A percentile compares a stretch with the other conserved stretches of the same genome.
These are phyloP conservation scores for Coreoperca whiteheadi DNA, from an alignment of 2,113 vertebrate genomes.

Conservation along the genomic window DNA sequence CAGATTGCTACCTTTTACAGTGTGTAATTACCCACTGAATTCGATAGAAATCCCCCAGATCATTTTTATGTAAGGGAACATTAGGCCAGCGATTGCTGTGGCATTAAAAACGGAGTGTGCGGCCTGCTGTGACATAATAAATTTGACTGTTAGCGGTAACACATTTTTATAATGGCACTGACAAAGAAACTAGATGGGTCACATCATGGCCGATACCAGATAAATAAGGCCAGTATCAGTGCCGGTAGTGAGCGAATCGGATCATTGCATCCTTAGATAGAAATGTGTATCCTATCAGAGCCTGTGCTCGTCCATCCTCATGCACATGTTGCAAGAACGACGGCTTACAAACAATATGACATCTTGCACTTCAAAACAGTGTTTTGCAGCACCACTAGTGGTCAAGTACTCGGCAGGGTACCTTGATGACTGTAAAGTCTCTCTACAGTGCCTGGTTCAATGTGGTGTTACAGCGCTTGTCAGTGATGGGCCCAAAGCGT, in stretches of 20 bases:
- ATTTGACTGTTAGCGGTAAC: background rate
- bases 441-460: background rate
- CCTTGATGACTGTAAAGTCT: constrained; percentile 8
- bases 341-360: background rate
- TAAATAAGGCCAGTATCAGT: background rate
- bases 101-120: background rate
- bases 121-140: background rate
- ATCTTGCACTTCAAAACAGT: background rate
- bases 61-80: background rate
- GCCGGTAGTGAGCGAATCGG: background rate
- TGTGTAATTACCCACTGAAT: background rate
- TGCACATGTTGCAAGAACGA: background rate
- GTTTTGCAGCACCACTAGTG: background rate
- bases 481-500: constrained; percentile 3
- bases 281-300: background rate
- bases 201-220: background rate
- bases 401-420: background rate
- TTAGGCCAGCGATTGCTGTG: background rate
- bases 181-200: background rate
- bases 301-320: background rate
- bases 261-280: background rate
- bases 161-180: background rate
- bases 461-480: constrained; percentile 23
- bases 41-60: too few relatives aligned
- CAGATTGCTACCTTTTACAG: background rate